Conservation (phyloP, 2,113 vertebrate genomes). For the Thalassoma bifasciatum region DNA sequence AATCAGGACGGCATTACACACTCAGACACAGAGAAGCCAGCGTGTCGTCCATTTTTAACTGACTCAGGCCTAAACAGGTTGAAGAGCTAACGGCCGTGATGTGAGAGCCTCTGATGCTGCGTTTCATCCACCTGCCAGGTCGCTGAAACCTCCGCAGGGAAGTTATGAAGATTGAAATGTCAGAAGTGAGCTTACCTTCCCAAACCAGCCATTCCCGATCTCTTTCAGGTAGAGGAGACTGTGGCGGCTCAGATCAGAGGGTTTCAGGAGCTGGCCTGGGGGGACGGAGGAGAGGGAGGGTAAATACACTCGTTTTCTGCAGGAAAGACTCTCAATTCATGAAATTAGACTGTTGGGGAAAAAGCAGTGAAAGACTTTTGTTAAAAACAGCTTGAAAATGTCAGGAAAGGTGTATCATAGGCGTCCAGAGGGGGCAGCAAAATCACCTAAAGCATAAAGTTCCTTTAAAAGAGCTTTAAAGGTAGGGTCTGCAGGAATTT, state of each 20-base stretch:
- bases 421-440: no score
- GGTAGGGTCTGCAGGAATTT: no score
- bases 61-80: background rate
- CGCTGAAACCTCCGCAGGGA: background rate
- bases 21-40: constrained; percentile 42
- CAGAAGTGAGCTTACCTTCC: constrained; percentile 86
- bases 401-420: no score
- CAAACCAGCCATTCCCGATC: constrained; percentile 95
- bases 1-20: constrained; percentile 5
- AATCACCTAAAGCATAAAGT: no score
- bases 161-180: background rate
- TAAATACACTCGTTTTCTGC: background rate
- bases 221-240: constrained; percentile 95
- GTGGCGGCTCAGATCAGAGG: constrained; percentile 89
- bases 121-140: constrained; percentile 22
- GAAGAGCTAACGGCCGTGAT: background rate
- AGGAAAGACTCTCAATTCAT: no score
- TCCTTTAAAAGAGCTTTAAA: no score
- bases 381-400: no score
- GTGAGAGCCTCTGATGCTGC: background rate
- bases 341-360: no score
- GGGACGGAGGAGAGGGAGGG: background rate
- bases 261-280: constrained; percentile 90
- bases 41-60: constrained; percentile 35
- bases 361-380: no score